phyloP scores from a whole-genome alignment of 2,797 vertebrate species.

The Pseudomugil tenellus region DNA sequence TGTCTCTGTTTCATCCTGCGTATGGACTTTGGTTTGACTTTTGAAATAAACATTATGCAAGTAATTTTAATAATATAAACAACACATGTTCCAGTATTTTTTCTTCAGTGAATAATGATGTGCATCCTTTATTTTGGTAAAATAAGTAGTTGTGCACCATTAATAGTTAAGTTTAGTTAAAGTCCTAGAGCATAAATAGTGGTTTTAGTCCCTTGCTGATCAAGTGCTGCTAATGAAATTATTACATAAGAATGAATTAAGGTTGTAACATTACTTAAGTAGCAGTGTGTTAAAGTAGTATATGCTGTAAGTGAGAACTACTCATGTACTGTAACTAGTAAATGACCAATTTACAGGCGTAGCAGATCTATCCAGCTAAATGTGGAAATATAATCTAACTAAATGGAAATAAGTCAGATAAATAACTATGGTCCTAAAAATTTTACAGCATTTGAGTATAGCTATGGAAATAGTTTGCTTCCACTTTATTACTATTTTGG shows the following conservation, averaged over 20 bases:
- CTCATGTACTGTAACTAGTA: neutral
- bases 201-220: neutral
- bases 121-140: neutral
- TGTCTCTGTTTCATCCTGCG: slow-evolving; percentile 5
- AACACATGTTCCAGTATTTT: neutral
- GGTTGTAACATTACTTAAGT: neutral
- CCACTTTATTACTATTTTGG: too few species aligned
- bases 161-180: neutral
- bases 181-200: neutral
- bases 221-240: neutral
- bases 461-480: neutral
- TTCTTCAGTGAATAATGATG: neutral
- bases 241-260: neutral
- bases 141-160: neutral
- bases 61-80: neutral
- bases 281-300: neutral
- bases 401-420: neutral
- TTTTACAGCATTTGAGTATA: neutral
- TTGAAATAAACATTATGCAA: neutral
- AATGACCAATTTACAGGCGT: neutral
- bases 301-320: neutral
- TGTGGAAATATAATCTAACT: neutral
- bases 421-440: too few species aligned
- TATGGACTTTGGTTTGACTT: slow-evolving; percentile 16
- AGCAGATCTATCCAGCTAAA: neutral